A percentile compares a stretch with the other conserved stretches of the same genome.
phyloP scores from a whole-genome alignment of 1,140 invertebrate species.

The Ganaspis sp. region DNA sequence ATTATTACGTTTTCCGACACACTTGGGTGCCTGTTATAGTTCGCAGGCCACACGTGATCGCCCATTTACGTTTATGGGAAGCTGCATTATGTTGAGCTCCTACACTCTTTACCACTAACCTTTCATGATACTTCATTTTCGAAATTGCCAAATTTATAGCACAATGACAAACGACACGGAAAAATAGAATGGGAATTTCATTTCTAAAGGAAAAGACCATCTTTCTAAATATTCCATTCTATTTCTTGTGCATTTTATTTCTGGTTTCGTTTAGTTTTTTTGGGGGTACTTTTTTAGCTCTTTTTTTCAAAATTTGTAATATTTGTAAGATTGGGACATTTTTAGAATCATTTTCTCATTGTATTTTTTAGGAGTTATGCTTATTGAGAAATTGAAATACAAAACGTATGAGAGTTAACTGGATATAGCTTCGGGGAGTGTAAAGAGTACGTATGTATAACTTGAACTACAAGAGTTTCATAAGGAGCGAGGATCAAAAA shows the following conservation, averaged over 20 bases:
- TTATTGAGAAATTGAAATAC: neutral
- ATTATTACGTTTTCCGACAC: slow-evolving; percentile 56
- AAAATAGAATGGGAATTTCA: too few relatives aligned
- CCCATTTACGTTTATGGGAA: slow-evolving; percentile 15
- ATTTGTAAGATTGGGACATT: too few relatives aligned
- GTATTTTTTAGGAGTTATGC: too few relatives aligned
- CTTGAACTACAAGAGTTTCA: slow-evolving; percentile 7
- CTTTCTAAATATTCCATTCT: too few relatives aligned
- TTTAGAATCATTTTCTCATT: too few relatives aligned
- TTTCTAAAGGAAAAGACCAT: too few relatives aligned
- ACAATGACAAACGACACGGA: too few relatives aligned
- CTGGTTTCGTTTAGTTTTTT: too few relatives aligned
- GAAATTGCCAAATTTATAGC: neutral
- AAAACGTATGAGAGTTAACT: neutral
- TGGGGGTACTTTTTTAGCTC: too few relatives aligned
- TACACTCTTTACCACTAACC: neutral
- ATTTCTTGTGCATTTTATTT: too few relatives aligned
- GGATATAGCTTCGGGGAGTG: neutral
- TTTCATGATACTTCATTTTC: neutral
- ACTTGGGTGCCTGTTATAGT: slow-evolving; percentile 36
- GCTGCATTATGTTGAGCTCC: neutral
- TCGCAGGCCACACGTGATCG: slow-evolving; percentile 22
- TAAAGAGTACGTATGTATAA: neutral
- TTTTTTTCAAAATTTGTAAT: too few relatives aligned
- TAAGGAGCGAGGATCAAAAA: slow-evolving; percentile 16